phyloP scores from a whole-genome alignment of 92 coral and sea anemone genomes.

The Paramuricea clavata region DNA sequence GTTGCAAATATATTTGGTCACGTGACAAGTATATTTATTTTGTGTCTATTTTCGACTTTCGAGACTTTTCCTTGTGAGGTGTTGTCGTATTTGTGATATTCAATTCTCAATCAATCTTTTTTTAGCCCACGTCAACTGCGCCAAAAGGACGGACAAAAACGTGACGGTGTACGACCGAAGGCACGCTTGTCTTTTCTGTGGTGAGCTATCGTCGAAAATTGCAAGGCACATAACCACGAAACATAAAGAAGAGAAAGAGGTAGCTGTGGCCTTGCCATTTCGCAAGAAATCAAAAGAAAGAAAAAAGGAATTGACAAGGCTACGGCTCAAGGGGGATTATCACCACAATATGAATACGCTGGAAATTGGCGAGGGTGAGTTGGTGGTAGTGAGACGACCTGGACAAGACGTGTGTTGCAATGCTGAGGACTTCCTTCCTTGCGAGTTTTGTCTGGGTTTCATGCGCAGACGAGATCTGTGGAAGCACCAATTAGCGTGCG shows the following conservation, averaged over 20 bases:
- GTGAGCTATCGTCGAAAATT: background rate
- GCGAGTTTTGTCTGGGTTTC: conserved; percentile 38
- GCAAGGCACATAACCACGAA: background rate
- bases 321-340: conserved; percentile 28
- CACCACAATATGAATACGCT: conserved; percentile 32
- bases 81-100: too few species aligned
- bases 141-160: background rate
- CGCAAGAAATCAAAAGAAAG: background rate
- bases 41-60: too few species aligned
- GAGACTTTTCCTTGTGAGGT: too few species aligned
- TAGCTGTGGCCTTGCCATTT: background rate
- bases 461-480: conserved; percentile 22
- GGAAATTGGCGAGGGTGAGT: conserved; percentile 22
- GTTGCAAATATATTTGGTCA: too few species aligned
- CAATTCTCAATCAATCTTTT: too few species aligned
- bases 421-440: conserved; percentile 35
- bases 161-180: background rate
- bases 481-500: conserved; percentile 3
- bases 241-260: background rate
- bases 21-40: too few species aligned
- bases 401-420: background rate
- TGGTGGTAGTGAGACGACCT: conserved; percentile 32
- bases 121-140: background rate
- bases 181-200: background rate
- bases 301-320: conserved; percentile 1